Evolutionary conservation across 2,113 vertebrate genomes (phyloP).

Genomic region (Atractosteus spatula): DNA sequence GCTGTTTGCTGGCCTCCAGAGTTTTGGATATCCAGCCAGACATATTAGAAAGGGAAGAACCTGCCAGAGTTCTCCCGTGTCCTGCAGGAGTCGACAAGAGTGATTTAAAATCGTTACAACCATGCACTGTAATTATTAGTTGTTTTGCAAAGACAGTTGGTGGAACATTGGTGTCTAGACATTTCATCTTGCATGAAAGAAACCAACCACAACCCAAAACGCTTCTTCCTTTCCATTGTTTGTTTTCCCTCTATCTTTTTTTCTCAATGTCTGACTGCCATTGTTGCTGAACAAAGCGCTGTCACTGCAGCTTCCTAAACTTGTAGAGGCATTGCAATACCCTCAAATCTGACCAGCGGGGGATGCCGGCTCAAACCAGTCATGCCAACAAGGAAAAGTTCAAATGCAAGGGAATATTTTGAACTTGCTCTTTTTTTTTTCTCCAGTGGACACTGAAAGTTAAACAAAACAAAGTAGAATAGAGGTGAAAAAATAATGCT

Average conservation of each 20-base stretch:
- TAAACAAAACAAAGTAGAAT: too few relatives aligned
- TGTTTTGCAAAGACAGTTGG: conserved; percentile 29
- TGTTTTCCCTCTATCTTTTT: conserved; percentile 36
- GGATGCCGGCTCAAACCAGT: conserved; percentile 21
- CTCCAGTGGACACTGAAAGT: too few relatives aligned
- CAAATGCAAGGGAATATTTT: conserved; percentile 27
- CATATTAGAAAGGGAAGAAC: neutral
- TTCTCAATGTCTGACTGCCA: conserved; percentile 48
- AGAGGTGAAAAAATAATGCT: too few relatives aligned
- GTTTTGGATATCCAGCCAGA: neutral
- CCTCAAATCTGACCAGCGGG: conserved; percentile 27
- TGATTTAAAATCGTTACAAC: neutral
- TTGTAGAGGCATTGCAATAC: conserved; percentile 55
- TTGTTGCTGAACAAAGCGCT: conserved; percentile 67
- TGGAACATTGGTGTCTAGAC: conserved; percentile 51
- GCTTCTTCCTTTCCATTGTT: conserved; percentile 46
- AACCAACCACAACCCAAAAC: conserved; percentile 29
- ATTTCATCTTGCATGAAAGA: conserved; percentile 37
- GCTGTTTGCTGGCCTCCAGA: neutral
- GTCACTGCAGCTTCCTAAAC: conserved; percentile 73
- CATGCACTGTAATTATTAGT: conserved; percentile 18
- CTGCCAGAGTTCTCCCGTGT: neutral
- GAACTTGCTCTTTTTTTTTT: conserved; percentile 5
- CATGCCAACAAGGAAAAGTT: conserved; percentile 44
- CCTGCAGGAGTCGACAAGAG: conserved; percentile 8